Evolutionary conservation across 2,797 vertebrate species (phyloP), one percentile per base, ranked within the genome.

Genomic region (Euthynnus affinis): DNA sequence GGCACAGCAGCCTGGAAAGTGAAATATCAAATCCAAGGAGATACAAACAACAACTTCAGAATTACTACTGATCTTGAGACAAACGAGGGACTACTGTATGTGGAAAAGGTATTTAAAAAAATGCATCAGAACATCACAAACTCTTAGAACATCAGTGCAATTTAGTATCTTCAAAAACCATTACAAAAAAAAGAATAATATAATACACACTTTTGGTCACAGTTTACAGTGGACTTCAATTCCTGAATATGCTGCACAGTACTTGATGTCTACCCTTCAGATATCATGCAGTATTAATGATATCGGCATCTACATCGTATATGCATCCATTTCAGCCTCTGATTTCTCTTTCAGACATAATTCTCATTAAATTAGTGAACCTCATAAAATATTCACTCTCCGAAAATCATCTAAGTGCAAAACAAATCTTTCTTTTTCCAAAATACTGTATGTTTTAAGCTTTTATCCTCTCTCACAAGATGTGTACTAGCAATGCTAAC

Each of bases 31-130:
- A 91, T 96, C 48, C 63, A 90, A 0, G 93, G 88, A 75, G 90
- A 95, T 58, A 5, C 69, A 6, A 44, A 85, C 1, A 76, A 89
- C 0, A 80, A 92, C 78, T 96, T 93, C 66, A 76, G 51, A 52
- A 93, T 96, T 34, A 13, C 13, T 5, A 95, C 94, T 1, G 91
- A 96, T 62, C 84, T 83, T 1, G 25, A 81, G 25, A 95, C 95
- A 17, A 96, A 96, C 4, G 91, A 96, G 3, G 95, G 95, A 42
- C 57, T 95, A 9, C 63, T 96, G 40, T 88, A 57, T 34, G 82
- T 95, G n/a, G 6, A 89, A n/a, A 95, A 95, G 94, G 95, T 96
- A 92, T 46, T 64, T 40, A 12, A 9, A 9, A 9, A 37, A 37
- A 37, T 37, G 37, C 37, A 37, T 37, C 9, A 37, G 37, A 37